Conservation (phyloP, 2,113 vertebrate genomes). For the Aphyosemion australe region DNA sequence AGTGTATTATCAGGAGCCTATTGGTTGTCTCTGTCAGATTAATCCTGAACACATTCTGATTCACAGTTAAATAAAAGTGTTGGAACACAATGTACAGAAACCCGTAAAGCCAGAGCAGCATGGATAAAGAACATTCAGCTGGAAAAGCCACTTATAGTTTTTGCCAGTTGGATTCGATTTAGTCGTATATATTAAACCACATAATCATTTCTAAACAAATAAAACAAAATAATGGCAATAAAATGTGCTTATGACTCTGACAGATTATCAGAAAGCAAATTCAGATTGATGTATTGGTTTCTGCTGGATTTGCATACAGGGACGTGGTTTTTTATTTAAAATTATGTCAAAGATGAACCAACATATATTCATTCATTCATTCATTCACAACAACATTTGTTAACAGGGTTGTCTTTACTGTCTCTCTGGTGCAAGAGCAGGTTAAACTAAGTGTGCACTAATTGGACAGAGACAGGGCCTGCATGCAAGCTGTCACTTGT, state of each 20-base stretch:
- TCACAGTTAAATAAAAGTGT: slow-evolving; percentile 11
- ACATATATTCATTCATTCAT: too few species aligned
- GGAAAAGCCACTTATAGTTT: not conserved
- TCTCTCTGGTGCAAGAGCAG: not conserved
- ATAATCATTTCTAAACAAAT: too few species aligned
- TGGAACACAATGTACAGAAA: slow-evolving; percentile 30
- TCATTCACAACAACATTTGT: not conserved
- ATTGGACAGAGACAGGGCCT: not conserved
- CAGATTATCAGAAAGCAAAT: not conserved
- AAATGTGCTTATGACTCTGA: not conserved
- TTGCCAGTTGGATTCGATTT: not conserved
- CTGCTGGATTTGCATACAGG: not conserved
- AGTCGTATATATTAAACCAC: not conserved
- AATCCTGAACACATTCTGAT: slow-evolving; percentile 4
- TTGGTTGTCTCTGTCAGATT: slow-evolving; percentile 15
- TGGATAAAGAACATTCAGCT: not conserved
- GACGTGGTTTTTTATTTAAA: not conserved
- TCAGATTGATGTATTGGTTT: not conserved
- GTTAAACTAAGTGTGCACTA: not conserved
- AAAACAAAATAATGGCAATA: too few species aligned
- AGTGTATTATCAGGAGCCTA: not conserved
- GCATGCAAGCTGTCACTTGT: not conserved
- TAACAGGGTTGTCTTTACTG: not conserved
- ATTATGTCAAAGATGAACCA: not conserved
- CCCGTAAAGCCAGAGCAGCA: not conserved